A percentile compares a stretch with the other conserved stretches of the same genome.
Conservation (phyloP, 2,888 invertebrate genomes). For the Thysanoteuthis rhombus region DNA sequence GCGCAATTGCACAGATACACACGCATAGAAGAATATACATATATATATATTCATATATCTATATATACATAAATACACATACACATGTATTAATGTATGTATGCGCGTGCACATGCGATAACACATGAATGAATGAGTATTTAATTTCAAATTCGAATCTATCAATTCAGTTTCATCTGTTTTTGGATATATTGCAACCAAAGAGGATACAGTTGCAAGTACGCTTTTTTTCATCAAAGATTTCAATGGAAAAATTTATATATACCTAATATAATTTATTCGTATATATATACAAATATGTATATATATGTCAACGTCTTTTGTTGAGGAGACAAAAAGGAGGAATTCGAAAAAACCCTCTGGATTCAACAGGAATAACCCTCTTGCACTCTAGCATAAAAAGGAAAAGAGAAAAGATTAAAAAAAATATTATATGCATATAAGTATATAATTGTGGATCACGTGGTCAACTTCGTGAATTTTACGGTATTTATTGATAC, state of each 20-base stretch:
- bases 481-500: not conserved
- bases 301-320: not conserved
- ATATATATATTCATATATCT: not conserved
- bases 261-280: not conserved
- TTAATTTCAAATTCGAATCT: no score
- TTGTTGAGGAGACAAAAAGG: not conserved
- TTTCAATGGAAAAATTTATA: not conserved
- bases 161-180: not conserved
- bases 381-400: not conserved
- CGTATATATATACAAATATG: not conserved
- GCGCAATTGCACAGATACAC: not conserved
- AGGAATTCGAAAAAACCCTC: not conserved
- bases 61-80: not conserved
- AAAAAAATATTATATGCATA: not conserved
- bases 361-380: not conserved
- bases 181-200: not conserved
- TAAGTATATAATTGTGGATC: not conserved
- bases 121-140: not conserved
- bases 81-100: not conserved
- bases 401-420: not conserved
- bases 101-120: not conserved
- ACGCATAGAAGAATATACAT: not conserved
- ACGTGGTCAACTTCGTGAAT: not conserved
- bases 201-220: not conserved
- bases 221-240: not conserved